These are phyloP conservation scores for Polydrusus tereticollis DNA, from an alignment of 2,888 invertebrate species.

Conservation along the genomic window DNA sequence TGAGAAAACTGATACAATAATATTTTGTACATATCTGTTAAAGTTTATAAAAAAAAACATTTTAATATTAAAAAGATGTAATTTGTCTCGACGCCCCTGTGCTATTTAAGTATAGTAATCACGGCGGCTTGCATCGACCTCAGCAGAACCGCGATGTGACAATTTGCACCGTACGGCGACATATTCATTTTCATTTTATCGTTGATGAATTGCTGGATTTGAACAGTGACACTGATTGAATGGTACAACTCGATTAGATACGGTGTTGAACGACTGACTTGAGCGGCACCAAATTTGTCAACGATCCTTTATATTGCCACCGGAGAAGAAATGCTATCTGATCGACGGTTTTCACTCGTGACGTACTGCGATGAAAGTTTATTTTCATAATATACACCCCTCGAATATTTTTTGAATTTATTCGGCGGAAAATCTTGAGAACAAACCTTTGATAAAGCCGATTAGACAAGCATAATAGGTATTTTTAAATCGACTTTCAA, in stretches of 20 bases:
- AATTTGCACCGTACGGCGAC: slow-evolving; percentile 60
- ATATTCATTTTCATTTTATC: slow-evolving; percentile 65
- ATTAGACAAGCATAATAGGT: too few species aligned
- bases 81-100: slow-evolving; percentile 25
- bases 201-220: slow-evolving; percentile 65
- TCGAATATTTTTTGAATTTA: slow-evolving; percentile 18
- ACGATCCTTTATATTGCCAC: slow-evolving; percentile 50
- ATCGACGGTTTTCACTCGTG: slow-evolving; percentile 34
- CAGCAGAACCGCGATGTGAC: slow-evolving; percentile 58
- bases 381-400: slow-evolving; percentile 24
- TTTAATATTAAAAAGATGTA: slow-evolving; percentile 16
- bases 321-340: slow-evolving; percentile 41
- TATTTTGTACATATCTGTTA: too few species aligned
- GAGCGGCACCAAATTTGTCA: slow-evolving; percentile 61
- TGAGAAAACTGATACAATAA: too few species aligned
- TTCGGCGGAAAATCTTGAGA: slow-evolving; percentile 10
- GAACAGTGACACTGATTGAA: slow-evolving; percentile 66
- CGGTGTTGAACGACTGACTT: slow-evolving; percentile 60
- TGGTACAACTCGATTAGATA: slow-evolving; percentile 65
- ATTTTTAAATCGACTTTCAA: too few species aligned
- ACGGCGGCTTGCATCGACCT: slow-evolving; percentile 42
- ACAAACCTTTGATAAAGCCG: not conserved
- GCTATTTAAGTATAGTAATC: slow-evolving; percentile 45
- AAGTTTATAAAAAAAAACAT: not conserved
- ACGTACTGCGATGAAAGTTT: slow-evolving; percentile 18